Evolutionary conservation across 2,113 vertebrate genomes (phyloP), one percentile per base, ranked within the genome.

Genomic region (Rattus norvegicus): DNA sequence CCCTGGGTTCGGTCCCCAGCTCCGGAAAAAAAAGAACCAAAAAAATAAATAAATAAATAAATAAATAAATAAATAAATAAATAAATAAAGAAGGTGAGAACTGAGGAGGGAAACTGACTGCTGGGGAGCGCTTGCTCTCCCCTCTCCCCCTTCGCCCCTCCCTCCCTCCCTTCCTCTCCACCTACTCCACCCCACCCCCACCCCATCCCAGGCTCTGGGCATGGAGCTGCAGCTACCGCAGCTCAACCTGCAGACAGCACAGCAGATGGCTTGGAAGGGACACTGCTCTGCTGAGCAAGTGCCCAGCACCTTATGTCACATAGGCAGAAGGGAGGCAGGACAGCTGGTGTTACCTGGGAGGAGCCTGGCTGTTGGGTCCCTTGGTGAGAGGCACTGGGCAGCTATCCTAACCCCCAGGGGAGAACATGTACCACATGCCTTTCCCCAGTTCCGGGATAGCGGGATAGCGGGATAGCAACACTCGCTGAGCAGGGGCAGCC

Each of bases 1-100:
- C n/a, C n/a, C n/a, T n/a, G n/a, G n/a, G n/a, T n/a, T n/a, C n/a
- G n/a, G n/a, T n/a, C n/a, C n/a, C n/a, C n/a, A n/a, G n/a, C n/a
- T n/a, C n/a, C n/a, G n/a, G n/a, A n/a, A n/a, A n/a, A n/a, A n/a
- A n/a, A n/a, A n/a, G n/a, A n/a, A n/a, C n/a, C n/a, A n/a, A n/a
- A n/a, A n/a, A n/a, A n/a, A n/a, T n/a, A n/a, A n/a, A n/a, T n/a
- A n/a, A n/a, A n/a, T n/a, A n/a, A n/a, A n/a, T n/a, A n/a, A n/a
- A n/a, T n/a, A n/a, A n/a, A n/a, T n/a, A n/a, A n/a, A n/a, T n/a
- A n/a, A n/a, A n/a, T n/a, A n/a, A n/a, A n/a, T n/a, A n/a, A n/a
- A n/a, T n/a, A 91, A 94, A 92, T 80, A 93, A 96, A 63, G 59
- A 81, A 22, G 4, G 20, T 20, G 13, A 43, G 84, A 86, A 59